These are phyloP conservation scores for Pseudomyrmex flavicornis DNA, from an alignment of 1,140 invertebrate species.

Conservation along the genomic window DNA sequence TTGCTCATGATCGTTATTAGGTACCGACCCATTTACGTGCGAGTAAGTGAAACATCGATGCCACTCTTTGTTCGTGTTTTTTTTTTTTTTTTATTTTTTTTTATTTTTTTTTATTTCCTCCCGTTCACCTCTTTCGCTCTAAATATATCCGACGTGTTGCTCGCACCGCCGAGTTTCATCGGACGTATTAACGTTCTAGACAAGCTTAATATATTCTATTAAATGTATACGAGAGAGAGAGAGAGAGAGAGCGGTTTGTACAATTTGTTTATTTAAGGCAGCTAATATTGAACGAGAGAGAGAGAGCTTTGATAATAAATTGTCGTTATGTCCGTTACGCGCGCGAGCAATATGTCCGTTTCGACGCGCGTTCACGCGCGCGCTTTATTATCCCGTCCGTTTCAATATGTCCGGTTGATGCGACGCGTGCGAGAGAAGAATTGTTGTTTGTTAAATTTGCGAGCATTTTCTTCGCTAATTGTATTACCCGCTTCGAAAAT, in stretches of 20 bases:
- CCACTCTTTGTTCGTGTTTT: slow-evolving; percentile 7
- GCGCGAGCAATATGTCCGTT: too few species aligned
- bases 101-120: slow-evolving; percentile 36
- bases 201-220: slow-evolving; percentile 29
- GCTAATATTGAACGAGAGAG: background rate
- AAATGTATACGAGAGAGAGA: background rate
- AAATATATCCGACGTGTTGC: slow-evolving; percentile 63
- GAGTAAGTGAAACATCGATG: slow-evolving; percentile 36
- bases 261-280: slow-evolving; percentile 19
- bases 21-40: slow-evolving; percentile 29
- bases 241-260: background rate
- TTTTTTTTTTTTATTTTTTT: background rate
- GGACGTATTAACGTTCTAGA: slow-evolving; percentile 21
- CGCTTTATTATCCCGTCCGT: too few species aligned
- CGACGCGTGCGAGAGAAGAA: too few species aligned
- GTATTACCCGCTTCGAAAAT: too few species aligned
- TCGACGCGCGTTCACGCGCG: too few species aligned
- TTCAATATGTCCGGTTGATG: too few species aligned
- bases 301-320: too few species aligned
- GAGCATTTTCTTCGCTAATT: too few species aligned
- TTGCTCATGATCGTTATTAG: slow-evolving; percentile 40
- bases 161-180: slow-evolving; percentile 16
- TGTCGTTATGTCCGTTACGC: too few species aligned
- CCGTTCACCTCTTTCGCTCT: slow-evolving; percentile 53
- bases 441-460: too few species aligned